These are phyloP conservation scores for Trinectes maculatus DNA, from an alignment of 2,113 vertebrate species.

Conservation along the genomic window DNA sequence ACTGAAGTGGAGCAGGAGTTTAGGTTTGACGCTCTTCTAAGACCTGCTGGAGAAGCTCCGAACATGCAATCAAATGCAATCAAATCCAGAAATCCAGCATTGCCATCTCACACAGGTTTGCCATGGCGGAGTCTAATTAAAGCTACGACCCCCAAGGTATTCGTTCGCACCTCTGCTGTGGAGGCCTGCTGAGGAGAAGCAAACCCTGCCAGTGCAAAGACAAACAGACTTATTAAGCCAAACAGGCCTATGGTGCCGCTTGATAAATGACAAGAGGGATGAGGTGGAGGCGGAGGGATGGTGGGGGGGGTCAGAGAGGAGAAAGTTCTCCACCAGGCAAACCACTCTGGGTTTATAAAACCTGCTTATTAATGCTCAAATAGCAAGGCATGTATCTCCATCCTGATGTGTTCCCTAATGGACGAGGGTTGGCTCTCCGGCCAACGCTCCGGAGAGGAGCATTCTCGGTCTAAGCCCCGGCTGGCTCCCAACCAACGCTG, in stretches of 20 bases:
- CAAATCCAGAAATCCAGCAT: constrained; percentile 45
- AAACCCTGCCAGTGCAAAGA: constrained; percentile 54
- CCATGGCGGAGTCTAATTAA: constrained; percentile 71
- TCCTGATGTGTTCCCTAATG: constrained; percentile 60
- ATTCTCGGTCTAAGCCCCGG: constrained; percentile 43
- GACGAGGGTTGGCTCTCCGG: constrained; percentile 21
- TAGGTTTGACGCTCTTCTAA: constrained; percentile 14
- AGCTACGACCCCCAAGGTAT: constrained; percentile 63
- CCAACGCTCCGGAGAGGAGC: constrained; percentile 56
- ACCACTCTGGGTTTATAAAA: constrained; percentile 66
- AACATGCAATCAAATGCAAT: constrained; percentile 67
- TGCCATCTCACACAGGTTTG: constrained; percentile 48
- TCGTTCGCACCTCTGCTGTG: constrained; percentile 42
- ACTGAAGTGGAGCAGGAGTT: constrained; percentile 20
- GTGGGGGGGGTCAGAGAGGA: constrained; percentile 7
- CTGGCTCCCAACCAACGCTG: constrained; percentile 53
- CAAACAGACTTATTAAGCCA: constrained; percentile 75
- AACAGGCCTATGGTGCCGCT: constrained; percentile 64
- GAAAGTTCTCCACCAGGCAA: constrained; percentile 57
- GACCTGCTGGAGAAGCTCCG: constrained; percentile 38
- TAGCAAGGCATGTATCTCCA: constrained; percentile 53
- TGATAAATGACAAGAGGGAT: constrained; percentile 62
- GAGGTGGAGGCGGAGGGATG: constrained; percentile 7
- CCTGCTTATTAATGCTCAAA: constrained; percentile 71
- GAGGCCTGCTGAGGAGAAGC: constrained; percentile 43